These are phyloP conservation scores for Saccostrea echinata DNA, from an alignment of 1,140 invertebrate genomes.

Conservation along the genomic window DNA sequence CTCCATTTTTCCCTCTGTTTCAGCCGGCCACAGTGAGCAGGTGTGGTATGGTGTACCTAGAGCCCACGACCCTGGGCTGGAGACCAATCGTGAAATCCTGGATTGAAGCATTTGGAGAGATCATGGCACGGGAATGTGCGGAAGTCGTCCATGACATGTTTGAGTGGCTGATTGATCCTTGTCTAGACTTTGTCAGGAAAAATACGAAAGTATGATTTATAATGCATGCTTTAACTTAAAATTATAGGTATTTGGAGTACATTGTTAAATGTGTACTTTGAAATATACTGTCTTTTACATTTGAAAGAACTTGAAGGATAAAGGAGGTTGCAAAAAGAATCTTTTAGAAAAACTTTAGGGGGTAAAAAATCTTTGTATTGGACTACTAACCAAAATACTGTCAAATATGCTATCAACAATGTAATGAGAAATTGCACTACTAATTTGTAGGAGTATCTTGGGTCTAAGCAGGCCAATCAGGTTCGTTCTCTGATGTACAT, in stretches of 20 bases:
- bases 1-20: not conserved
- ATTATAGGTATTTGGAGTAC: no score
- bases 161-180: slow-evolving; percentile 81
- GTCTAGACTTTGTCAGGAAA: slow-evolving; percentile 76
- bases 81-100: slow-evolving; percentile 78
- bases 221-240: no score
- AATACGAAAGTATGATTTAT: slow-evolving; percentile 83
- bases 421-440: not conserved
- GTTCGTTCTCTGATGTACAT: slow-evolving; percentile 78
- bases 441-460: slow-evolving; percentile 77
- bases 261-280: no score
- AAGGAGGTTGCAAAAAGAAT: no score
- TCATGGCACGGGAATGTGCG: slow-evolving; percentile 68
- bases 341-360: no score
- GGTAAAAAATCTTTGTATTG: no score
- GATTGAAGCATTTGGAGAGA: slow-evolving; percentile 71
- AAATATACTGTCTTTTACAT: no score
- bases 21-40: slow-evolving; percentile 80
- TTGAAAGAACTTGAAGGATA: no score
- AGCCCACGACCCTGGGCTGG: slow-evolving; percentile 80
- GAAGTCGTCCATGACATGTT: slow-evolving; percentile 74
- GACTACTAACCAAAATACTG: no score
- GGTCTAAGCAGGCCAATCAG: slow-evolving; percentile 73
- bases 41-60: slow-evolving; percentile 81
- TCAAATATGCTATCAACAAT: no score